Evolutionary conservation across 2,888 invertebrate species (phyloP), one percentile per base, ranked within the genome.

Genomic region (Latrodectus hesperus): DNA sequence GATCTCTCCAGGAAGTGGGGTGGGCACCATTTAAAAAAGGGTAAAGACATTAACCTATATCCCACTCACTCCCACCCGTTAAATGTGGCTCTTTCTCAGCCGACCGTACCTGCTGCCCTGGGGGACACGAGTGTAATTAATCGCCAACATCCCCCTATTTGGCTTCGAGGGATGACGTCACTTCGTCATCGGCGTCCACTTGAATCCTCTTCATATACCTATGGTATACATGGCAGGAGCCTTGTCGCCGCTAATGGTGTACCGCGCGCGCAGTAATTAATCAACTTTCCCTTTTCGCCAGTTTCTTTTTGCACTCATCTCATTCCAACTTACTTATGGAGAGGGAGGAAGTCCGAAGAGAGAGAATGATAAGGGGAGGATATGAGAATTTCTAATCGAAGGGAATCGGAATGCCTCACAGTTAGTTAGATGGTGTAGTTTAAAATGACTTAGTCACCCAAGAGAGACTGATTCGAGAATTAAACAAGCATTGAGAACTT

Each of bases 121-220:
- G 60, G 84, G 78, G 84, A 78, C 84, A 64, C n/a, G 55, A 52
- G 22, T 65, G 65, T 84, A 84, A 84, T 84, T 84, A 84, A 84
- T 84, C 77, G 84, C 72, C 73, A n/a, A 73, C 17, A 12, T 49
- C 55, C 74, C 74, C 16, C 53, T 60, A 16, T 60, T 68, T 68
- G 26, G 26, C 17, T 26, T 68, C 12, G 53, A 16, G 38, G 17
- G 22, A 22, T 82, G 82, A 82, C 82, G 82, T 82, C 82, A 82
- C 77, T 17, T 72, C 65, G 70, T 75, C 82, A 75, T 74, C 67
- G 73, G 67, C 74, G 82, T 82, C 82, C 82, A 68, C 81, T 81
- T 51, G 73, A 74, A 74, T 38, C 67, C 67, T 17, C 22, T n/a
- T 68, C 67, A 26, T 38, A 38, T 60, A 60, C 60, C 60, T 60